Evolutionary conservation across 2,797 vertebrate species (phyloP).

Genomic region (Acanthurus leucopareius): DNA sequence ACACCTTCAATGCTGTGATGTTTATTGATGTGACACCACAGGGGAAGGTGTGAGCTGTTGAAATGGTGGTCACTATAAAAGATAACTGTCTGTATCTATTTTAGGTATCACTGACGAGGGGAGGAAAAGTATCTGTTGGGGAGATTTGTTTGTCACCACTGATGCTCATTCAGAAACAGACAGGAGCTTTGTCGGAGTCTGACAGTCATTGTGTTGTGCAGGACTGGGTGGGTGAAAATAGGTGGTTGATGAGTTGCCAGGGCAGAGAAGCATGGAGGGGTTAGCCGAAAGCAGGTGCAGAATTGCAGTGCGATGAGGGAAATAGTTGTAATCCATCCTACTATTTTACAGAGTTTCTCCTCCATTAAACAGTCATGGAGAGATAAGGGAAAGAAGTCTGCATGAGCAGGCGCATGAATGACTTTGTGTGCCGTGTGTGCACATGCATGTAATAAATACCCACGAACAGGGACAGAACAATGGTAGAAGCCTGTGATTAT

Average conservation of each 20-base stretch:
- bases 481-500: slow-evolving; percentile 63
- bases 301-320: slow-evolving; percentile 1
- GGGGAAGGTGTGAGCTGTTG: slow-evolving; percentile 45
- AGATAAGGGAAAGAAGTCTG: background rate
- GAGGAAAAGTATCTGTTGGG: background rate
- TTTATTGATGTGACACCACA: slow-evolving; percentile 66
- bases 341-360: slow-evolving; percentile 31
- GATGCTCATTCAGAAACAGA: slow-evolving; percentile 23
- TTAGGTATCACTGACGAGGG: background rate
- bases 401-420: background rate
- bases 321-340: slow-evolving; percentile 24
- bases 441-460: slow-evolving; percentile 10
- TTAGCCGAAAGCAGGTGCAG: background rate
- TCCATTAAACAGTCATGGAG: slow-evolving; percentile 37
- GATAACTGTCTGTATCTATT: background rate
- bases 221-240: slow-evolving; percentile 42
- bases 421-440: slow-evolving; percentile 7
- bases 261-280: slow-evolving; percentile 21
- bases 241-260: slow-evolving; percentile 46
- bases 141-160: background rate
- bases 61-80: slow-evolving; percentile 24
- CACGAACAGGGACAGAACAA: slow-evolving; percentile 18
- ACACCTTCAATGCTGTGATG: slow-evolving; percentile 63
- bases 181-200: background rate
- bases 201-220: slow-evolving; percentile 32